phyloP scores from a whole-genome alignment of 2,888 invertebrate species.

The Drosophila subsilvestris region DNA sequence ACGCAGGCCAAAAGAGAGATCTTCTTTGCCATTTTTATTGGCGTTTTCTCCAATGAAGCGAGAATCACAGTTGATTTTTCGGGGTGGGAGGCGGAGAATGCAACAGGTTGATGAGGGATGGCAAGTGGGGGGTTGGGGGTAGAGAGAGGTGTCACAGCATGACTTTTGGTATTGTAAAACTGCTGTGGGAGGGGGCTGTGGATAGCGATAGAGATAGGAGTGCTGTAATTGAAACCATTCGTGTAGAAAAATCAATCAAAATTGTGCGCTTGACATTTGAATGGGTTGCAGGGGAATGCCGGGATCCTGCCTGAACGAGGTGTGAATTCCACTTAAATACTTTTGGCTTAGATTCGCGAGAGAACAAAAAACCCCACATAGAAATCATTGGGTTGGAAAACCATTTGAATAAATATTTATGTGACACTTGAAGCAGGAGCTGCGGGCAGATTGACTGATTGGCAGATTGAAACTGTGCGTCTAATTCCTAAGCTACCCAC shows the following conservation, averaged over 20 bases:
- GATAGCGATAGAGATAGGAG: background rate
- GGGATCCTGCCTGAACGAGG: background rate
- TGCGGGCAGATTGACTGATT: background rate
- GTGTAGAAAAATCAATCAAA: conserved; percentile 70
- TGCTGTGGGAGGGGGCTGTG: conserved; percentile 5
- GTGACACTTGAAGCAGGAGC: background rate
- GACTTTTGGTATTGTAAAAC: conserved; percentile 60
- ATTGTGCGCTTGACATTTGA: conserved; percentile 47
- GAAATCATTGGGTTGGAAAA: conserved; percentile 1
- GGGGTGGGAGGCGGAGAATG: conserved; percentile 22
- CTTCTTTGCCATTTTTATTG: conserved; percentile 54
- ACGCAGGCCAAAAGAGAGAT: conserved; percentile 4
- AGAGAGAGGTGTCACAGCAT: conserved; percentile 41
- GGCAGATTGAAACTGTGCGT: background rate
- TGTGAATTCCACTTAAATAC: background rate
- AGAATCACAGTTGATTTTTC: conserved; percentile 70
- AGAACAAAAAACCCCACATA: background rate
- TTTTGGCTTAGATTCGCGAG: background rate
- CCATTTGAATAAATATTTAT: conserved; percentile 24
- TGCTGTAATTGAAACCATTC: conserved; percentile 63
- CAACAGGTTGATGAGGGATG: conserved; percentile 60
- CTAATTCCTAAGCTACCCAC: background rate
- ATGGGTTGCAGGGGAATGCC: conserved; percentile 29
- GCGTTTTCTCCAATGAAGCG: conserved; percentile 66
- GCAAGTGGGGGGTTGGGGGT: background rate